Evolutionary conservation across 2,888 invertebrate genomes (phyloP).

Genomic region (Stenodema calcarata): DNA sequence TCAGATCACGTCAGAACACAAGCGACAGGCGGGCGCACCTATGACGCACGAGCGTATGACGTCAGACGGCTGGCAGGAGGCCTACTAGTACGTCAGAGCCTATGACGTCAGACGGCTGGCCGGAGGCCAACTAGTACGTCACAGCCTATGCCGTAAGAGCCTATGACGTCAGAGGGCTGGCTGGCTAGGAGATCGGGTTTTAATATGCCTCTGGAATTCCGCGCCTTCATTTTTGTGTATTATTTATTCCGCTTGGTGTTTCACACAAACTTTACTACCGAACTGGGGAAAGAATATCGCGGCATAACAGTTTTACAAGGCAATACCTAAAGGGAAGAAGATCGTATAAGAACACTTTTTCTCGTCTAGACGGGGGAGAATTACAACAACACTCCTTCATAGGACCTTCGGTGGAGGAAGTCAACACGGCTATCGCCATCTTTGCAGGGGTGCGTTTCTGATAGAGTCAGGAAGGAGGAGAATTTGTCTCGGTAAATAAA

Average conservation of each 20-base stretch:
- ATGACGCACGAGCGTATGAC: too few relatives aligned
- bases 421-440: not conserved
- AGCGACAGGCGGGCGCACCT: too few relatives aligned
- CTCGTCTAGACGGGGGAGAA: not conserved
- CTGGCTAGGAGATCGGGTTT: too few relatives aligned
- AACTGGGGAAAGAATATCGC: not conserved
- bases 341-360: not conserved
- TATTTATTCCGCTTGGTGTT: not conserved
- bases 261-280: not conserved
- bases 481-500: not conserved
- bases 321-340: not conserved
- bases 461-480: not conserved
- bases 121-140: too few relatives aligned
- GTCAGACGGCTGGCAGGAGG: too few relatives aligned
- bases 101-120: too few relatives aligned
- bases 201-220: too few relatives aligned
- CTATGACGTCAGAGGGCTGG: too few relatives aligned
- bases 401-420: not conserved
- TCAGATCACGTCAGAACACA: too few relatives aligned
- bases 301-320: not conserved
- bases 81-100: too few relatives aligned
- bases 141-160: too few relatives aligned
- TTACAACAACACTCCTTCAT: not conserved
- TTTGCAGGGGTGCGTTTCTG: not conserved
- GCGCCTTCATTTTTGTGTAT: not conserved